A percentile compares a stretch with the other conserved stretches of the same genome.
These are phyloP conservation scores for Zaprionus kolodkinae DNA, from an alignment of 1,140 invertebrate genomes.

Conservation along the genomic window DNA sequence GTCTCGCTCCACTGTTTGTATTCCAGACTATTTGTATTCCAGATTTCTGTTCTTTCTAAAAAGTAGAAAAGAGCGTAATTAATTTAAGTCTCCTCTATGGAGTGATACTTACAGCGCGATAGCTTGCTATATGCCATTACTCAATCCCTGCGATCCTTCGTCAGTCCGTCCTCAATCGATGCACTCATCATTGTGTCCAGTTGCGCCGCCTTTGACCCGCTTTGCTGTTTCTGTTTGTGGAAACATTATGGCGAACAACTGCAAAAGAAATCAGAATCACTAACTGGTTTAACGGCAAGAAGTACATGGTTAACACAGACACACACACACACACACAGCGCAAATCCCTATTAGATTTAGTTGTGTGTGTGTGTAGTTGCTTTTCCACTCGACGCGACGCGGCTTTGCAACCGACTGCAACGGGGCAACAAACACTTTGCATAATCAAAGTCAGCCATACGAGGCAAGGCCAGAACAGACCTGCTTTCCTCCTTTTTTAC, in stretches of 20 bases:
- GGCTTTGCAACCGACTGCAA: slow-evolving; percentile 10
- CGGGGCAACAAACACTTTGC: slow-evolving; percentile 38
- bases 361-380: background rate
- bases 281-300: slow-evolving; percentile 15
- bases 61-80: background rate
- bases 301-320: slow-evolving; percentile 17
- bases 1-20: background rate
- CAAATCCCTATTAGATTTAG: slow-evolving; percentile 42
- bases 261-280: slow-evolving; percentile 5
- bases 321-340: slow-evolving; percentile 7
- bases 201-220: background rate
- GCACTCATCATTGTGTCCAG: background rate
- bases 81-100: background rate
- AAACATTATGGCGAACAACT: background rate
- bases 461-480: slow-evolving; percentile 3
- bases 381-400: slow-evolving; percentile 1
- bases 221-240: slow-evolving; percentile 5
- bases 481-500: background rate
- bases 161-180: background rate
- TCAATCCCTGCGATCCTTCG: background rate
- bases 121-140: no score
- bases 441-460: slow-evolving; percentile 42
- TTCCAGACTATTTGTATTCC: no score
- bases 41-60: background rate
- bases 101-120: background rate